Base-by-base conservation (phyloP, 2,113 vertebrate genomes). In the Crotalus horridus region DNA sequence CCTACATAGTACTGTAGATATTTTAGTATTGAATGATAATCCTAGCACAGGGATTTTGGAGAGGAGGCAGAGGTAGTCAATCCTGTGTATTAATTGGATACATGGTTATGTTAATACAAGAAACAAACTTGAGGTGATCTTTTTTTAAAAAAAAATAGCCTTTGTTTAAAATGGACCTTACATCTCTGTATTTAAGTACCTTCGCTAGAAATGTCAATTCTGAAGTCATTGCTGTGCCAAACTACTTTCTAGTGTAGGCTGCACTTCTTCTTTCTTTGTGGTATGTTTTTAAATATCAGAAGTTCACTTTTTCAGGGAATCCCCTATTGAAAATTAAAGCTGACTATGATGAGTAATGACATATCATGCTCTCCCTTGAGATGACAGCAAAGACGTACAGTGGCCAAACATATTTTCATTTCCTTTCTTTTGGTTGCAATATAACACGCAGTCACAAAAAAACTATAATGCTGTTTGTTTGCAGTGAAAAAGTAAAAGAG, bases 191-290 rank as follows among this genome's bases (percentile, higher is more conserved):
- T 6, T 90, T 59, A 89, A 96, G 26, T 15, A 43, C 13, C 91
- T 90, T 53, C 59, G n/a, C 33, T 91, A 1, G 86, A 90, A 97
- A 94, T 48, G 89, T 95, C 59, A 2, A 91, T 88, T 95, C 94
- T 61, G 95, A 89, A 89, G 90, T 95, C 69, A 85, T 53, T 89
- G 58, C 23, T 85, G 61, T 53, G 43, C 94, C 93, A 95, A 74
- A 0, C 0, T 6, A 0, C 85, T 96, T 96, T 94, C 93, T 51
- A 93, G 93, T 93, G 91, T 48, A 1, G 95, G 91, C 94, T 95
- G 93, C 94, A 92, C 95, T 96, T 96, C 94, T 95, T 95, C 95
- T 96, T 96, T 95, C 95, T 91, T 58, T 96, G 87, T 95, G 96
- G 92, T 81, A 9, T 61, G 92, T 94, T 96, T 96, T 96, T 95